Base-by-base conservation (phyloP, 2,797 vertebrate species). In the Galago senegalensis region DNA sequence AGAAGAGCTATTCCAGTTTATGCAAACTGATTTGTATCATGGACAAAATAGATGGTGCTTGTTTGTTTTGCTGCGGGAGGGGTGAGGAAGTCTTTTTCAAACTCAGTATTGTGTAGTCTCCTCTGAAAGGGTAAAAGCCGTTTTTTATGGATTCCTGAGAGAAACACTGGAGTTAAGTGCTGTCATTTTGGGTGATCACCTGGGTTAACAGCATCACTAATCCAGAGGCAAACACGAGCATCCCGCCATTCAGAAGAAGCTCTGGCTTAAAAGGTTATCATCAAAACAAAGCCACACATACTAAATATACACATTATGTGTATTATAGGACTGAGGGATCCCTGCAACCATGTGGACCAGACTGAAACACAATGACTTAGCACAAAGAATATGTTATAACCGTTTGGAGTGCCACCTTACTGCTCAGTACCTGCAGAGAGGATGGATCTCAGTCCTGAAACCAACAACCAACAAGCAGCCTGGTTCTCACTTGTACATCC, bases 1-100 rank as follows among this genome's bases (percentile, higher is more conserved):
- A 73, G 94, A 93, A 82, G 1, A 84, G 18, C 73, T 86, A 7
- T 40, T 65, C 8, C 31, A 65, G 56, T 90, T 91, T 76, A 31
- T 75, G 46, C n/a, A 79, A 92, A 65, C 18, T 63, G 37, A 43
- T 70, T 18, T 27, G 23, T 14, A 40, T 18, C 18, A 29, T 27
- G 65, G 27, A 67, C 29, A 70, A 34, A 88, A 23, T 10, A 67
- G 34, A 4, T 34, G 2, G 20, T 13, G 43, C 31, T 37, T 85
- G 16, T 58, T 18, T 27, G 40, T 34, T 58, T 61, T 70, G 31
- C 21, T 43, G 13, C 6, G 37, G n/a, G 79, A 86, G 31, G 58
- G 37, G 43, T 6, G 27, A 80, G 37, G 63, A 3, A 31, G 14
- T 16, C 14, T 58, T 61, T 61, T n/a, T 79, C 18, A 89, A 89